These are phyloP conservation scores for Ramazzottius varieornatus DNA, from an alignment of 2,888 invertebrate species.

Conservation along the genomic window DNA sequence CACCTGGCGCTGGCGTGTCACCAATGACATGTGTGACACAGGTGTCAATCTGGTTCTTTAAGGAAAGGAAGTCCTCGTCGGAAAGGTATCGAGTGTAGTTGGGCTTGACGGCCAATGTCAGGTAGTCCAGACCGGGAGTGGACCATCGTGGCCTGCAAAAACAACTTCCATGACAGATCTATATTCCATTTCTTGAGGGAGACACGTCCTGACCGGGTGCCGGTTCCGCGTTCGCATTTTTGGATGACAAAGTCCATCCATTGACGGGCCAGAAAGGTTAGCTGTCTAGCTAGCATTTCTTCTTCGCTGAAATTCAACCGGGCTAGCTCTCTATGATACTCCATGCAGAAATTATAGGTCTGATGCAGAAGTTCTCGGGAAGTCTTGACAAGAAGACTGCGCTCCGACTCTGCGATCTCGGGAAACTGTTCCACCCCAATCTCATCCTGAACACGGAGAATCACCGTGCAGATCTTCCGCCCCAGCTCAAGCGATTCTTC, in stretches of 20 bases:
- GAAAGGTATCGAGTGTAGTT: slow-evolving; percentile 5
- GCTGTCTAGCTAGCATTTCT: slow-evolving; percentile 10
- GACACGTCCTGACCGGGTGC: no score
- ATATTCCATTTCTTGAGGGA: background rate
- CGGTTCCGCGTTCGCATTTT: slow-evolving; percentile 53
- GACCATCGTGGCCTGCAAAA: slow-evolving; percentile 19
- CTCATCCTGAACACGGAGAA: slow-evolving; percentile 32
- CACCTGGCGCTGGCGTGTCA: slow-evolving; percentile 6
- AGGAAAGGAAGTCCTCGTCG: slow-evolving; percentile 20
- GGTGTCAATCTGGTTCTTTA: slow-evolving; percentile 51
- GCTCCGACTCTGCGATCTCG: slow-evolving; percentile 32
- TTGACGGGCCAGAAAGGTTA: slow-evolving; percentile 42
- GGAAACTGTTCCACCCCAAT: slow-evolving; percentile 27
- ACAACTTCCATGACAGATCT: background rate
- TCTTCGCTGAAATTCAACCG: slow-evolving; percentile 31
- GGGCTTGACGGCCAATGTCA: slow-evolving; percentile 9
- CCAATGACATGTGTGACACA: slow-evolving; percentile 66
- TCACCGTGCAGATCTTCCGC: slow-evolving; percentile 30
- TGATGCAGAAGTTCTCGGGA: slow-evolving; percentile 53
- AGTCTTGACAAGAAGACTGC: slow-evolving; percentile 33
- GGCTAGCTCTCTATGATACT: slow-evolving; percentile 40
- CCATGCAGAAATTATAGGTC: slow-evolving; percentile 46
- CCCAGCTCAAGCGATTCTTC: slow-evolving; percentile 32
- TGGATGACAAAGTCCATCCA: slow-evolving; percentile 72
- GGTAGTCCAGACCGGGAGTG: slow-evolving; percentile 21